phyloP scores from a whole-genome alignment of 2,797 vertebrate species.

The Scolopax bukidnonensis region DNA sequence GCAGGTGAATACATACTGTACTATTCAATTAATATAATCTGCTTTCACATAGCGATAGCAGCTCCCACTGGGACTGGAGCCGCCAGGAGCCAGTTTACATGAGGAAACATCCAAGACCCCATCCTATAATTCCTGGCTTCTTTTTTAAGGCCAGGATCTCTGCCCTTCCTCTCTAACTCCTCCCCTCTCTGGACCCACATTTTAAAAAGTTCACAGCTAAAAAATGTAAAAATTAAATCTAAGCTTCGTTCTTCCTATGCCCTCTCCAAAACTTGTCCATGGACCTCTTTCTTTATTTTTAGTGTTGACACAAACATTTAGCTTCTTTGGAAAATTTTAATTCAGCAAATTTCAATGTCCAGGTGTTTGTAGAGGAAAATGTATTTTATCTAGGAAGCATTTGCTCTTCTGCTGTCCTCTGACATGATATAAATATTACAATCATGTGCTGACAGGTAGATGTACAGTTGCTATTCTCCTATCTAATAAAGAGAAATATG shows the following conservation, averaged over 20 bases:
- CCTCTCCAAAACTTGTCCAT: not conserved
- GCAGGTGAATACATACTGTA: not conserved
- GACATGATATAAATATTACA: not conserved
- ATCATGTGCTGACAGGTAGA: not conserved
- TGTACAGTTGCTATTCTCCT: not conserved
- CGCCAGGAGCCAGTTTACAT: not conserved
- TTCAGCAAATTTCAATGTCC: not conserved
- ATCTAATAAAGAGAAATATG: not conserved
- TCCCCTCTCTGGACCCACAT: not conserved
- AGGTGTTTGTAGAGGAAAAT: not conserved
- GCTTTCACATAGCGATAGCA: not conserved
- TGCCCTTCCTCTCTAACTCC: not conserved
- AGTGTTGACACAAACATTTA: not conserved
- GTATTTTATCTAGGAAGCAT: not conserved
- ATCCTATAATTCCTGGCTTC: not conserved
- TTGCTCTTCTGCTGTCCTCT: not conserved
- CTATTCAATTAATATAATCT: not conserved
- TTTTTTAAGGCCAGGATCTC: not conserved
- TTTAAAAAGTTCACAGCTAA: not conserved
- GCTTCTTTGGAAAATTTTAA: not conserved
- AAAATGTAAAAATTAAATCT: not conserved
- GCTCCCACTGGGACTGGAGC: not conserved
- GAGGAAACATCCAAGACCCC: not conserved
- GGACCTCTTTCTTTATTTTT: not conserved
- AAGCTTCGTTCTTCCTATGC: not conserved